Conservation (phyloP, 2,113 vertebrate species). For the Semnopithecus entellus region DNA sequence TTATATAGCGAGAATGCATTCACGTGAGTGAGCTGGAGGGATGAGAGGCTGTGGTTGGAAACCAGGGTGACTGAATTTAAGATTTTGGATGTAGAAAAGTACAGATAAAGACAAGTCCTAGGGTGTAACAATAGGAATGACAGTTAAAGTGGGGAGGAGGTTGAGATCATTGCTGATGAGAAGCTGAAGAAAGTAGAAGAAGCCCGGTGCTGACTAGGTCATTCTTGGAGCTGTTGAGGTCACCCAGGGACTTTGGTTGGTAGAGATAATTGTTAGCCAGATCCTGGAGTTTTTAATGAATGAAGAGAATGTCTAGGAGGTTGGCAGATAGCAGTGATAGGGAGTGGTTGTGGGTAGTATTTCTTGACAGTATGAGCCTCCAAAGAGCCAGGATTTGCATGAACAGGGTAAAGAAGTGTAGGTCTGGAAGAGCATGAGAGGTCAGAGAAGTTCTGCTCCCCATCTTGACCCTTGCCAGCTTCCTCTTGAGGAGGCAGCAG, state of each 20-base stretch:
- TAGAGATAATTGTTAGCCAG: not conserved
- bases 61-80: not conserved
- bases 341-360: not conserved
- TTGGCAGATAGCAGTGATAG: not conserved
- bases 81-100: not conserved
- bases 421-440: not conserved
- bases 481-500: not conserved
- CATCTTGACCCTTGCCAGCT: not conserved
- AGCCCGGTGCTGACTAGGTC: not conserved
- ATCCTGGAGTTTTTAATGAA: not conserved
- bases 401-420: not conserved
- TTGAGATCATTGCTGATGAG: not conserved
- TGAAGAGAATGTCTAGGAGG: not conserved
- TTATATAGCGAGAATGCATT: too few relatives aligned
- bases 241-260: not conserved
- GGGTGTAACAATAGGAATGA: not conserved
- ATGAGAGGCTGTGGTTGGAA: not conserved
- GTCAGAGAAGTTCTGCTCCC: not conserved
- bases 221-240: not conserved
- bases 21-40: not conserved
- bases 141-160: not conserved
- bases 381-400: not conserved
- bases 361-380: not conserved
- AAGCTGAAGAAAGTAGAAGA: not conserved
- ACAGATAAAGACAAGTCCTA: not conserved